Base-by-base conservation (phyloP, 1,140 invertebrate species). In the Diorhabda elongata region DNA sequence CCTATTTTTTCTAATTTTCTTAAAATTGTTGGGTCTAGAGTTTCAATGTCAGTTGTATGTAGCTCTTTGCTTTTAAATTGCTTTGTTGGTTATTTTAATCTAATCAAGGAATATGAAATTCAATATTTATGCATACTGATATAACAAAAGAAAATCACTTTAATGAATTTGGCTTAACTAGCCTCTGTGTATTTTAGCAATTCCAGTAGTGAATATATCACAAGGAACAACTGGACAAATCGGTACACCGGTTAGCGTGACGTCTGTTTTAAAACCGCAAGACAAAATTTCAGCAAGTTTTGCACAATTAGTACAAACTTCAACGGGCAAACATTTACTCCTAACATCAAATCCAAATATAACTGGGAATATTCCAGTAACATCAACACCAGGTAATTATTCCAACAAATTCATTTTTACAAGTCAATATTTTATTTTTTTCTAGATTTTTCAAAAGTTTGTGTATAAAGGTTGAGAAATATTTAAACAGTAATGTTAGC, bases 231-330 rank as follows among this genome's bases (percentile, higher is more conserved):
- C 80, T 9, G 81, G 79, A 61, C 70, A 81, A 61, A 79, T 81
- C 9, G 69, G 77, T 44, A 72, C 81, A 4, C 82, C 78, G 69
- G 73, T 83, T 9, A 84, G 82, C 69, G 80, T 81, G 64, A 82
- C 84, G 59, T 81, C 83, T 9, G 78, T 84, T 43, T 74, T 78
- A 59, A 80, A 79, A 69, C 66, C 76, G 9, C 52, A 75, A 6
- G 79, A 79, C 69, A 78, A 80, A 66, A 72, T 78, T 61, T 73
- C 74, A 7, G 75, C 75, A 47, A 76, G 74, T 72, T 79, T 87
- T 73, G 86, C 86, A 67, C 89, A 91, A 73, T 80, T 91, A 45
- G 87, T 91, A 11, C 89, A 91, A 77, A 90, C 89, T 5, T 85
- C 89, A 45, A 85, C 86, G 26, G 90, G 90, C 44, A 87, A 88